Percentiles rank a stretch among this genome's conserved stretches.
Conservation (phyloP, 35 echinoderm and acorn worm genomes). For the Lytechinus variegatus region DNA sequence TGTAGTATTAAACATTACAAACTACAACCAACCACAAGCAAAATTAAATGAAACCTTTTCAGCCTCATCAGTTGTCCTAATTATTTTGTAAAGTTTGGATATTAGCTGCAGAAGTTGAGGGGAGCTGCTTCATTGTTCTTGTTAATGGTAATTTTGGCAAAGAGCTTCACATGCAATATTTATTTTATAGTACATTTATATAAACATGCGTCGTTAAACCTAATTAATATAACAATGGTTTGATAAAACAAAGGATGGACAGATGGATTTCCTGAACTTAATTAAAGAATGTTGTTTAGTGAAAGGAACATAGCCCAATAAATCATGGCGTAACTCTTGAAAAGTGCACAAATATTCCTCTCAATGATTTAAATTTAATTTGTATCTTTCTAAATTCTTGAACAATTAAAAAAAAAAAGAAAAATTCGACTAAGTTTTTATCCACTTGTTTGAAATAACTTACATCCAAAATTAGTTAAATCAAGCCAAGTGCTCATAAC, state of each 20-base stretch:
- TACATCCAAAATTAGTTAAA: too few relatives aligned
- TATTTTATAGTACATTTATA: not conserved
- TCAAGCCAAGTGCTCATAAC: too few relatives aligned
- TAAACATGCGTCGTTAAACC: not conserved
- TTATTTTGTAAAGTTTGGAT: not conserved
- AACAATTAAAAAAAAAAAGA: too few relatives aligned
- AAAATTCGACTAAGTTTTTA: too few relatives aligned
- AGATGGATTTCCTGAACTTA: not conserved
- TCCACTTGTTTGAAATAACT: too few relatives aligned
- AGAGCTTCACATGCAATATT: not conserved
- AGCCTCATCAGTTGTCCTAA: not conserved
- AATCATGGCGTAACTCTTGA: too few relatives aligned
- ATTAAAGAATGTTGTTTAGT: not conserved
- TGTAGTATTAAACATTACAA: too few relatives aligned
- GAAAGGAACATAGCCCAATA: not conserved
- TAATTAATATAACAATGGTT: not conserved
- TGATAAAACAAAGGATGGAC: not conserved
- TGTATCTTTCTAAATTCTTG: too few relatives aligned
- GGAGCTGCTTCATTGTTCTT: not conserved
- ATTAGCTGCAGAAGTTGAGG: not conserved
- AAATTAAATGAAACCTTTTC: not conserved
- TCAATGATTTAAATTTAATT: too few relatives aligned
- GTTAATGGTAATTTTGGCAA: not conserved
- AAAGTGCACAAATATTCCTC: too few relatives aligned
- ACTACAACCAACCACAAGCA: too few relatives aligned